Evolutionary conservation across 2,888 invertebrate genomes (phyloP), one percentile per base, ranked within the genome.

Genomic region (Apotomis capreana): DNA sequence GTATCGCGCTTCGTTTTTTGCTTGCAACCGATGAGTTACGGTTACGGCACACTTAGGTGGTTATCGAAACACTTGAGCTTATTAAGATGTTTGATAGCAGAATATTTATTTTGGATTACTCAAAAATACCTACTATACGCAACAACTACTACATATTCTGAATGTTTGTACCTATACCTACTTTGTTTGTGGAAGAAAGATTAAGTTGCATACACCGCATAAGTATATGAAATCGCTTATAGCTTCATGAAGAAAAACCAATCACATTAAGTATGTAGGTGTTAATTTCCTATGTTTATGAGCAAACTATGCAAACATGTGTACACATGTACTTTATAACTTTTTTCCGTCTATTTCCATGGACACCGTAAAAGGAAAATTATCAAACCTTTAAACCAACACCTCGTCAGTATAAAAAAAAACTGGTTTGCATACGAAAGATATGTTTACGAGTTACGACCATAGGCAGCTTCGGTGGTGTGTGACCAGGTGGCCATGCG

Each of bases 401-500:
- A 55, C 54, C 44, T 64, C 44, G 12, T 46, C 12, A 6, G n/a
- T 4, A 36, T 8, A 65, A 65, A 46, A 55, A 4, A 59, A 40
- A 5, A 4, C n/a, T 2, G 15, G 37, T 57, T 59, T 49, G 67
- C 36, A 58, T 67, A 59, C 12, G 51, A 44, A n/a, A 64, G 65
- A 64, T 54, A 57, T 67, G 15, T 67, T 51, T 62, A 67, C 61
- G 40, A 60, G 58, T 57, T 67, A 67, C 61, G 49, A 60, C 26
- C 26, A 13, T 55, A 67, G 59, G 67, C 63, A n/a, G 51, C 65
- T 37, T 26, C 57, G 40, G 37, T 62, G 51, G 10, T 12, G 55
- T 71, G 57, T 61, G 57, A 67, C 61, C 36, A 12, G 61, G 60
- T 60, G 15, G 9, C 70, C 61, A 71, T 55, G 71, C 71, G 67